Base-by-base conservation (phyloP, 2,113 vertebrate genomes). In the Alethe diademata region DNA sequence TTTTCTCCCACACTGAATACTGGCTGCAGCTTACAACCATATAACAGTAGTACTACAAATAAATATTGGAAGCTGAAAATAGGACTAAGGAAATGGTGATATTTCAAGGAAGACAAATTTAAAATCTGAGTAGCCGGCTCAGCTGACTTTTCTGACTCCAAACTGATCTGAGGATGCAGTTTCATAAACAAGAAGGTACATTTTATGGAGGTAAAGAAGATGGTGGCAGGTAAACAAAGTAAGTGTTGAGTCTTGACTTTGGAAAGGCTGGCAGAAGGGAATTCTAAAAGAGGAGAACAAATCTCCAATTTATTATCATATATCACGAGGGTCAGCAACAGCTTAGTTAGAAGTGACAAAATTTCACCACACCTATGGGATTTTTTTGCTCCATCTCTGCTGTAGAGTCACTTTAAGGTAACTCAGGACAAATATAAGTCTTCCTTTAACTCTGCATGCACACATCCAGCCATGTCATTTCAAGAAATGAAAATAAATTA, bases 381-480 rank as follows among this genome's bases (percentile, higher is more conserved):
- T 17, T 12, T 67, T 61, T 82, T 88, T 61, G 13, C 47, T n/a
- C 20, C 16, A 58, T 78, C 19, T 62, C 57, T 29, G 45, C 19
- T 53, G 14, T 54, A 48, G 7, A 35, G 22, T 12, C 2, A 24
- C 10, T 38, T 74, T 24, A 14, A 64, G 19, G 15, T 51, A 75
- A 40, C 35, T 79, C 47, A 28, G 57, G 14, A 36, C 36, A 84
- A 70, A 22, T 17, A 16, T 2, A 3, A 24, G 26, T 40, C 23
- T 64, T 72, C 28, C 35, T 90, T 76, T 24, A 72, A 78, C 14
- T 6, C 45, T 53, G 40, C 42, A 43, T 16, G 19, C 25, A 78
- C 19, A 36, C 25, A 31, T 5, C 3, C 42, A 45, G 0, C 0
- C 10, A n/a, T 3, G 5, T 9, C 14, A 33, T 60, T 62, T 85